These are phyloP conservation scores for Pluvialis apricaria DNA, from an alignment of 2,113 vertebrate species.

Conservation along the genomic window DNA sequence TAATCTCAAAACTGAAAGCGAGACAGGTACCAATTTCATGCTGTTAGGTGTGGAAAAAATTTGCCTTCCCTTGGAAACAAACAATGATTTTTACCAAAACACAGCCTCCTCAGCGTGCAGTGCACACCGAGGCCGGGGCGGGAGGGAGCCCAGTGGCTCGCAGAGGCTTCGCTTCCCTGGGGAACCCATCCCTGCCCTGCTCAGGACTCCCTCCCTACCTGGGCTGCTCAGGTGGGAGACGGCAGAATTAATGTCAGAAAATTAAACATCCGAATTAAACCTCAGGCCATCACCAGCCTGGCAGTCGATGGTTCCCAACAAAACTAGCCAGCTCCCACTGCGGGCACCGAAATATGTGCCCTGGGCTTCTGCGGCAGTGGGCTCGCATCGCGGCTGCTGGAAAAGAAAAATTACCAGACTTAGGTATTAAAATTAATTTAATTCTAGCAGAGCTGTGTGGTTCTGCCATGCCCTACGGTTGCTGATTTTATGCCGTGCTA, in stretches of 20 bases:
- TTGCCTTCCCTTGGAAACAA: neutral
- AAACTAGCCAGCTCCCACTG: neutral
- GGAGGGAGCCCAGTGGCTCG: neutral
- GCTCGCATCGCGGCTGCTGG: neutral
- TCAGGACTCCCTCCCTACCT: neutral
- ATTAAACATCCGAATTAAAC: neutral
- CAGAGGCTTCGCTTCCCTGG: rapidly evolving
- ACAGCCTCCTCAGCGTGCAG: neutral
- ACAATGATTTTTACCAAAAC: neutral
- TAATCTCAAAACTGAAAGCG: neutral
- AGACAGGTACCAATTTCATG: neutral
- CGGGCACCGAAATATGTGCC: neutral
- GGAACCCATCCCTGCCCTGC: neutral
- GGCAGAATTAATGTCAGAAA: neutral
- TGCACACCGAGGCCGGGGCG: neutral
- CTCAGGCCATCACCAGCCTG: neutral
- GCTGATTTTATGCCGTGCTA: neutral
- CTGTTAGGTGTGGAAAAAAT: neutral
- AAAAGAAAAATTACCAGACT: neutral
- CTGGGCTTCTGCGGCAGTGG: neutral
- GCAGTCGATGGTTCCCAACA: neutral
- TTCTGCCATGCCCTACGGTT: rapidly evolving
- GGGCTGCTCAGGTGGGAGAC: neutral
- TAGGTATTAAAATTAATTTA: neutral
- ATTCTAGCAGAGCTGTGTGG: neutral